Evolutionary conservation across 2,113 vertebrate species (phyloP), one percentile per base, ranked within the genome.

Genomic region (Columba janthina): DNA sequence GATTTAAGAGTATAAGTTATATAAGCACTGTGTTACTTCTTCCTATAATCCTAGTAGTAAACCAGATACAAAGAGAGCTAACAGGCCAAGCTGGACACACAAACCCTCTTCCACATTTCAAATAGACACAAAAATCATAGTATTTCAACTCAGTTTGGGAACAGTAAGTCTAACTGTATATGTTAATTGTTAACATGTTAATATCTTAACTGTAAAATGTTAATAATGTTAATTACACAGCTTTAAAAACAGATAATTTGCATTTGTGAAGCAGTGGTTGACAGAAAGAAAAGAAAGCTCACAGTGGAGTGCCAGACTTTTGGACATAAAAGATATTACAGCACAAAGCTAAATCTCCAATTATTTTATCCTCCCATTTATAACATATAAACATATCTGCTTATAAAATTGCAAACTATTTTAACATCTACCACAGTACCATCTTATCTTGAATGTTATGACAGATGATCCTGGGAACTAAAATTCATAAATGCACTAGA

Each of bases 11-110:
- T 24, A 73, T 31, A 3, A 69, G 76, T 31, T 36, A 72, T 3
- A 25, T 9, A 44, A 5, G 4, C 22, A 42, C 5, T 22, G 16
- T 34, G 17, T 15, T 56, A 57, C 15, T 88, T 88, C 7, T 19
- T 11, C 20, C 17, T 61, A 20, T 16, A 85, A 53, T 31, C 17
- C 42, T 83, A 26, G 29, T 0, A 58, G 50, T 24, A 88, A 85
- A 36, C 3, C 11, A 66, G 0, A 46, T 20, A 79, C 8, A 46
- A 51, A 5, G 1, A 3, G 29, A 93, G 8, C 18, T 42, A 90
- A 69, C 12, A 36, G 40, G 32, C 0, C 4, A 65, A 36, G 69
- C 42, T 2, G 1, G 15, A 38, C 1, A 1, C 48, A 67, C 4
- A 60, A 6, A 11, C 6, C 15, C 17, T 70, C 17, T 44, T 61